Evolutionary conservation across 2,113 vertebrate genomes (phyloP).

Genomic region (Atlantisia rogersi): DNA sequence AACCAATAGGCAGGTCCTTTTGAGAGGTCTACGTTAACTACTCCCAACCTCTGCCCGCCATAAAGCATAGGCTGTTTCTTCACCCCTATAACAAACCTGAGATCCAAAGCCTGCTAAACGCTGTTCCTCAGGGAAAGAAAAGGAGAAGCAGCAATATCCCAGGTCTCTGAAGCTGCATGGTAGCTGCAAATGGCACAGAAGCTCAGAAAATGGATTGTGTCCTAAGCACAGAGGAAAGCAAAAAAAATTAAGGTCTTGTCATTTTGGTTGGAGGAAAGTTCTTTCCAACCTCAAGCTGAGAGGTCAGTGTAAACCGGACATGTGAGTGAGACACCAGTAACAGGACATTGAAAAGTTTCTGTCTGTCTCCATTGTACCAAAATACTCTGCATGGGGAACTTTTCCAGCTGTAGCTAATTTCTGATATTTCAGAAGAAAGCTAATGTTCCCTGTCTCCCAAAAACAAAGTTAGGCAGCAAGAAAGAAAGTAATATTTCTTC

Average conservation of each 20-base stretch:
- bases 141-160: background rate
- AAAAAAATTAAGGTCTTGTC: background rate
- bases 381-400: background rate
- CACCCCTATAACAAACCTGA: background rate
- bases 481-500: constrained; percentile 7
- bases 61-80: background rate
- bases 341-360: background rate
- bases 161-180: background rate
- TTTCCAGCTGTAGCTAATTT: background rate
- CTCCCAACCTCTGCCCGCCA: background rate
- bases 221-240: background rate
- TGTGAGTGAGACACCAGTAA: background rate
- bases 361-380: background rate
- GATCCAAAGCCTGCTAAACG: background rate
- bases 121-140: background rate
- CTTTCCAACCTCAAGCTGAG: background rate
- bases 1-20: background rate
- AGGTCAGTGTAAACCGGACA: background rate
- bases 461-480: background rate
- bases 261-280: background rate
- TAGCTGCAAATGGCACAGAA: background rate
- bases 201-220: background rate
- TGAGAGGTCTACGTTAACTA: background rate
- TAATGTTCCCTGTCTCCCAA: constrained; percentile 1
- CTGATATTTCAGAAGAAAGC: background rate